phyloP scores from a whole-genome alignment of 37 sponge, comb jelly and placozoan genomes.

The Tethya wilhelma region DNA sequence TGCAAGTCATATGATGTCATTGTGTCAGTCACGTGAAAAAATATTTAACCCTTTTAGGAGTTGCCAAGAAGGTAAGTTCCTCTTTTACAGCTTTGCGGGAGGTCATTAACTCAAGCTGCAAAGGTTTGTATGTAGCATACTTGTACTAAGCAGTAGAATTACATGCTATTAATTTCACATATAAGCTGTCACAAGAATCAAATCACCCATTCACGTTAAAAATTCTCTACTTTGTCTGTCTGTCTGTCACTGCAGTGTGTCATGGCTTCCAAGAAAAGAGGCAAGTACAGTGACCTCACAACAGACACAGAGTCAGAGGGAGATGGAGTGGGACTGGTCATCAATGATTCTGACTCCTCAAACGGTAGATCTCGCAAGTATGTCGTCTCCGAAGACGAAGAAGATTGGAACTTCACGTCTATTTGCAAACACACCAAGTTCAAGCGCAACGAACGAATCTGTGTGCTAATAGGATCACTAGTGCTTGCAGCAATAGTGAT shows the following conservation, averaged over 20 bases:
- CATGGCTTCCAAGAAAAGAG: background rate
- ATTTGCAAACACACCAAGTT: background rate
- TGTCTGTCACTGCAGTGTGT: background rate
- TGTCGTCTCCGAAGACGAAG: background rate
- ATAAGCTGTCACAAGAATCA: background rate
- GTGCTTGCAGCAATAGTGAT: conserved; percentile 31
- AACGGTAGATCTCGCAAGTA: conserved; percentile 4
- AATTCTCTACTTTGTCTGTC: background rate
- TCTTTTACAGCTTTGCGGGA: background rate
- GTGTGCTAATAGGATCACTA: conserved; percentile 32
- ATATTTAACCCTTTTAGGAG: background rate
- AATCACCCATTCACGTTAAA: background rate
- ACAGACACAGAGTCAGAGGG: too few species aligned
- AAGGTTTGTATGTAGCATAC: background rate
- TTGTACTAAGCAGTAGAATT: background rate
- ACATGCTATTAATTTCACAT: background rate
- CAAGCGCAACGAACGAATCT: conserved; percentile 48
- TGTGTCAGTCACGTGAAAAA: background rate
- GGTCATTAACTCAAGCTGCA: background rate
- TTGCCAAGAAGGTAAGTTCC: background rate
- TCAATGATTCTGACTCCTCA: conserved; percentile 3
- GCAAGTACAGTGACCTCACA: too few species aligned
- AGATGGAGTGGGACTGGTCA: conserved; percentile 4
- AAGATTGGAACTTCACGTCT: background rate
- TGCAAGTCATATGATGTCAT: background rate